Base-by-base conservation (phyloP, 2,113 vertebrate species). In the Limnothrissa miodon region DNA sequence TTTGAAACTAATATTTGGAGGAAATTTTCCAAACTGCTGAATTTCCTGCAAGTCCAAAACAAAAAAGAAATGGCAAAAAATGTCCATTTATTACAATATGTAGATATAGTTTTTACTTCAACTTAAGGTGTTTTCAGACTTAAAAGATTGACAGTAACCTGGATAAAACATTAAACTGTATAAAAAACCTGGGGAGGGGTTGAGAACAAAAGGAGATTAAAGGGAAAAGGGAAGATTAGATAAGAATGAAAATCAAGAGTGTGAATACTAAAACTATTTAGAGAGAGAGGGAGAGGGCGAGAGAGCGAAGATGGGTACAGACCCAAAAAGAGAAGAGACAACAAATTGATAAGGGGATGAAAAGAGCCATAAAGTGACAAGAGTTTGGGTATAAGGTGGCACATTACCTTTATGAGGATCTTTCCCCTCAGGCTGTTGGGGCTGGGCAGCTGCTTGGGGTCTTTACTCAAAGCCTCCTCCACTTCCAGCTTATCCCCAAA, bases 341-440 rank as follows among this genome's bases (percentile, higher is more conserved):
- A 62, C 59, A 25, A n/a, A 62, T 62, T n/a, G 25, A 62, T 29
- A 29, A 29, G 1, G n/a, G 59, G 59, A 29, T 29, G 33, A 74
- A 74, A 29, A 74, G 33, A 74, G 29, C 59, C 59, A 33, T 66
- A 33, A 66, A 66, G 21, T 4, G 19, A 23, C 51, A 17, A 56
- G 19, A 0, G 42, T 42, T 42, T 42, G 2, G 6, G 42, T 4
- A 6, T 42, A 42, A 42, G 42, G 13, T 23, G 15, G 25, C 33
- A 29, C 66, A 17, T 86, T 94, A 99, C 98, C 96, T 99, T 99
- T 86, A 99, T 95, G 66, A 99, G 94, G 87, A 99, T 97, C 90
- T 99, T 99, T 45, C 98, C 98, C 94, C 94, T 97, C 86, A 99
- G 84, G 80, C 91, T 95, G 17, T 96, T 95, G 78, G 98, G 98